Evolutionary conservation across 2,113 vertebrate genomes (phyloP), one percentile per base, ranked within the genome.

Genomic region (Gobiocypris rarus): DNA sequence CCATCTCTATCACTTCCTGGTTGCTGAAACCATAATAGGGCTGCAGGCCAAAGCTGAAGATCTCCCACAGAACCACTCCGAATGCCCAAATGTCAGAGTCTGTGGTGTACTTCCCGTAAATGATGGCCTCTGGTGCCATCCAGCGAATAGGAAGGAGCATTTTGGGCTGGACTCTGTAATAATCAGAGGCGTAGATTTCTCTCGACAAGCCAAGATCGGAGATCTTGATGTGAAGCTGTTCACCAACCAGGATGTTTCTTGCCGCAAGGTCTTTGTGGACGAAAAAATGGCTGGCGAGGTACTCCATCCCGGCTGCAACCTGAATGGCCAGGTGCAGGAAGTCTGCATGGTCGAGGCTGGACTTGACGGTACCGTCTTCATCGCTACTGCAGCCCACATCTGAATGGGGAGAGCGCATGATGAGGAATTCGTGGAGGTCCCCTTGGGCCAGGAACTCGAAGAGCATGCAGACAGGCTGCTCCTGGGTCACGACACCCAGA

Each of bases 1-100:
- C 96, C 98, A 99, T 98, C 91, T 99, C 98, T 38, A 99, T 97
- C 86, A 99, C 98, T 89, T 99, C 98, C 91, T 99, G 98, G 89
- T 99, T 99, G 84, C 96, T 98, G 90, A 98, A 99, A 3, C 98
- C 98, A 0, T 99, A 99, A 59, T 96, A 99, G 0, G 98, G 98
- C 90, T 99, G 98, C 26, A 99, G 96, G 54, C 98, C 98, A 14
- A 98, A 99, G 92, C 97, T 99, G 93, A 99, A 99, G 63, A 99
- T 96, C 89, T 99, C 98, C 98, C 98, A 99, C 26, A 99, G 85
- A 63, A 99, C 96, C 1, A 99, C 98, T 2, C 98, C 98, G 11
- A 97, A 99, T 0, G 98, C 97, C 98, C 98, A 99, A 82, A 99
- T 96, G 90, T 99, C 98, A 0, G 97, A 98, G 91, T 99, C 98